Evolutionary conservation across 1,140 invertebrate genomes (phyloP).

Genomic region (Drosophila pandora): DNA sequence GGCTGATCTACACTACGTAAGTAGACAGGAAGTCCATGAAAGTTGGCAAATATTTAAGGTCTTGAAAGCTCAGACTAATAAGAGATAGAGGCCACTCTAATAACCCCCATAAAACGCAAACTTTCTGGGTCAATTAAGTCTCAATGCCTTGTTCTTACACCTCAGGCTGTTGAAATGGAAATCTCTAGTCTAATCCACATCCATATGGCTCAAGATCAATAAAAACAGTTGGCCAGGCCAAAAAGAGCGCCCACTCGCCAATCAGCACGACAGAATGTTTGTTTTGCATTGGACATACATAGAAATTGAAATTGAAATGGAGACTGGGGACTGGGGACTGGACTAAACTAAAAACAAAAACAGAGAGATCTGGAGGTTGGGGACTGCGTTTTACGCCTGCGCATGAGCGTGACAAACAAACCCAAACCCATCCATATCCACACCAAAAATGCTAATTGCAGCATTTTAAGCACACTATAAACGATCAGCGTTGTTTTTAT

Average conservation of each 20-base stretch:
- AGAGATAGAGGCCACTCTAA: not conserved
- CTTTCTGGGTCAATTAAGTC: not conserved
- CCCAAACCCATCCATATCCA: constrained; percentile 31
- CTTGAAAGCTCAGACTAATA: not conserved
- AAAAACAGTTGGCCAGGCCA: constrained; percentile 40
- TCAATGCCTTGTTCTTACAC: not conserved
- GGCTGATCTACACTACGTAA: constrained; percentile 2
- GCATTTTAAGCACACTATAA: constrained; percentile 56
- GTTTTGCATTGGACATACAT: constrained; percentile 47
- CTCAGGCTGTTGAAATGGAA: constrained; percentile 28
- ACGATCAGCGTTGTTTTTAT: constrained; percentile 57
- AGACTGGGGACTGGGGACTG: constrained; percentile 36
- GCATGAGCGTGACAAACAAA: constrained; percentile 59
- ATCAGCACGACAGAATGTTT: constrained; percentile 38
- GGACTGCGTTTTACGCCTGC: constrained; percentile 60
- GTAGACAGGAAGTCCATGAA: constrained; percentile 30
- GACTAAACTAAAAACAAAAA: not conserved
- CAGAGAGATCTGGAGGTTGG: not conserved
- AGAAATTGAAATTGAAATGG: constrained; percentile 21
- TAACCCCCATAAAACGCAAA: not conserved
- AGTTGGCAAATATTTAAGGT: constrained; percentile 22
- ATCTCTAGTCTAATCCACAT: constrained; percentile 37
- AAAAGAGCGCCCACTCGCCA: constrained; percentile 42
- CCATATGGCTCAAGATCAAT: constrained; percentile 58
- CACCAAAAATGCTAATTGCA: constrained; percentile 72